Conservation (phyloP, 2,113 vertebrate genomes). For the Chelonoidis abingdonii region DNA sequence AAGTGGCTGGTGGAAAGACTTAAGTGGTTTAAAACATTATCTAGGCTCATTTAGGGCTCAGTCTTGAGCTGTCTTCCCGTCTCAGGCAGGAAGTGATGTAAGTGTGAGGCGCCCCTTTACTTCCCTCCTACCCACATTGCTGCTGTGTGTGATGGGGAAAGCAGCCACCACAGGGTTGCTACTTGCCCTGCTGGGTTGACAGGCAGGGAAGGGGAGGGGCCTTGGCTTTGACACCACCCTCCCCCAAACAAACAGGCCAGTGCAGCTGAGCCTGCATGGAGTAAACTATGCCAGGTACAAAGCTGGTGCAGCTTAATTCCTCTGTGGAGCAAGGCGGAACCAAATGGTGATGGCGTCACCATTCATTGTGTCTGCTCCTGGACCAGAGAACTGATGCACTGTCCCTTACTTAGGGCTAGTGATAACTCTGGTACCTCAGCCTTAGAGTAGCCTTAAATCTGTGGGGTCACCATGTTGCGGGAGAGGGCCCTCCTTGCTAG, state of each 20-base stretch:
- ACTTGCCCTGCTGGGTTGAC: neutral
- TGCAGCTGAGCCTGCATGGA: neutral
- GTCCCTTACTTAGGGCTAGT: neutral
- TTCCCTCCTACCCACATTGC: neutral
- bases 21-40: neutral
- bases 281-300: neutral
- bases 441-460: neutral
- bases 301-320: neutral
- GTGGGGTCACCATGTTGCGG: neutral
- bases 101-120: neutral
- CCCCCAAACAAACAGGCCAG: neutral
- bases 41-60: neutral
- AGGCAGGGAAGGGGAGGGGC: neutral
- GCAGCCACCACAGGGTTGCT: neutral
- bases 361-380: neutral
- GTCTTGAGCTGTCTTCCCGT: neutral
- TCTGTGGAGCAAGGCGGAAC: too few species aligned
- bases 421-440: neutral
- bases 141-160: neutral
- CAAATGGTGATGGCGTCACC: too few species aligned
- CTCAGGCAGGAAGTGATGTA: neutral
- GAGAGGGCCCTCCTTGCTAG: neutral
- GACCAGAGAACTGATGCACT: neutral
- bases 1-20: neutral
- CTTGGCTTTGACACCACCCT: neutral